Base-by-base conservation (phyloP, 2,888 invertebrate genomes). In the Nemotelus pantherinus region DNA sequence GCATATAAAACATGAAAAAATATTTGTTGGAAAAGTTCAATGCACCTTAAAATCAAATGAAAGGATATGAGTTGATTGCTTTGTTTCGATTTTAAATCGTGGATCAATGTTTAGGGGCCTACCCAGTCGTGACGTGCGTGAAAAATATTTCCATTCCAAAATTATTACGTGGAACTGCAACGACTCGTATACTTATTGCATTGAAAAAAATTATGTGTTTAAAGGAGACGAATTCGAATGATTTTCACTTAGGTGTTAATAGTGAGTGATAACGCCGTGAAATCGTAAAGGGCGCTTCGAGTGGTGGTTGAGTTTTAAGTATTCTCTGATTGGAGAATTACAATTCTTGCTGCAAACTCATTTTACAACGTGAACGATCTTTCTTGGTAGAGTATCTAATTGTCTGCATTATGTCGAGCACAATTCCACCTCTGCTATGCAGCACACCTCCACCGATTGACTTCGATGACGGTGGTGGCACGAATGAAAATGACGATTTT, bases 391-490 rank as follows among this genome's bases (percentile, higher is more conserved):
- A 25, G 25, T 25, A 25, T 9, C 5, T 10, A n/a, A 58, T 6
- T 58, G 82, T 10, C 41, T 43, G 64, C 41, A 25, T 25, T 45
- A 88, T 88, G 88, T 86, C 88, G 80, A 88, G 87, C 82, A 85
- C 88, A 83, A 89, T 90, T 82, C 90, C 90, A 81, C 90, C 90
- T 79, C 85, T 90, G 78, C 84, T 90, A 79, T 89, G 89, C 82
- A 89, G 88, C 83, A 88, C 90, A 67, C 90, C 90, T 77, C 90
- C 90, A 67, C 90, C 90, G 60, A 89, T 90, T 81, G 87, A 88
- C 79, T 84, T 84, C 76, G 83, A 84, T 75, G 85, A 88, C 79
- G 58, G 58, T 2, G 70, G 53, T 25, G 55, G 55, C 6, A 41
- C 4, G 4, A 87, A 88, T 79, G 88, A 88, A 71, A 88, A 88